Evolutionary conservation across 2,113 vertebrate species (phyloP).

Genomic region (Platichthys stellatus): DNA sequence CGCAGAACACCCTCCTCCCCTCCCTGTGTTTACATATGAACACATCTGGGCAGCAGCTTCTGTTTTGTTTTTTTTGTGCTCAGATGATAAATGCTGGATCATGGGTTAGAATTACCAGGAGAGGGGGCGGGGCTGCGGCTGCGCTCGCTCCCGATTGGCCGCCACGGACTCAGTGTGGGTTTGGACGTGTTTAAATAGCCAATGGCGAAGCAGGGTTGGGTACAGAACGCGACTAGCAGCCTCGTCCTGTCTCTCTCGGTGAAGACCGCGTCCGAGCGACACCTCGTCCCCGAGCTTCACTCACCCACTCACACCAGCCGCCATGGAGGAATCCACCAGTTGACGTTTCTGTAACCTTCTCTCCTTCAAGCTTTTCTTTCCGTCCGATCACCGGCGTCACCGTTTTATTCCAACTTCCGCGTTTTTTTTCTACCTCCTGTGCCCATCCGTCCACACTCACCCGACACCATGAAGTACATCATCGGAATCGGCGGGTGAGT

Average conservation of each 20-base stretch:
- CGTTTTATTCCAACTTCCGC: slow-evolving; percentile 27
- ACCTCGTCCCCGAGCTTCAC: slow-evolving; percentile 55
- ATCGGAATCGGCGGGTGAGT: slow-evolving; percentile 96
- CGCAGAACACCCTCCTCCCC: no score
- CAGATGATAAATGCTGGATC: not conserved
- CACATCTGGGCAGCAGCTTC: not conserved
- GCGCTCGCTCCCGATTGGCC: slow-evolving; percentile 70
- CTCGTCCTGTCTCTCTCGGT: slow-evolving; percentile 60
- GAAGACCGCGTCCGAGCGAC: slow-evolving; percentile 72
- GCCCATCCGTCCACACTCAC: slow-evolving; percentile 2
- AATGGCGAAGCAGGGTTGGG: slow-evolving; percentile 60
- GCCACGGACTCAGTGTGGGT: rapidly evolving
- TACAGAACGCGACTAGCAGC: not conserved
- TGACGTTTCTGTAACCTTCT: slow-evolving; percentile 83
- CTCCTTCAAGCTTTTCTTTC: slow-evolving; percentile 78
- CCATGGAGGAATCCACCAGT: slow-evolving; percentile 83
- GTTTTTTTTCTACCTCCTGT: slow-evolving; percentile 2
- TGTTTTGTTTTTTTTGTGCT: not conserved
- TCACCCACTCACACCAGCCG: slow-evolving; percentile 38
- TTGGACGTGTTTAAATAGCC: slow-evolving; percentile 80
- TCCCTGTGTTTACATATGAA: no score
- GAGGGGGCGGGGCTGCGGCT: slow-evolving; percentile 4
- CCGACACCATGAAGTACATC: slow-evolving; percentile 87
- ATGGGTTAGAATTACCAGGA: not conserved
- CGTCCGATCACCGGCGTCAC: slow-evolving; percentile 67